Percentiles rank a stretch among this genome's conserved stretches.
These are phyloP conservation scores for Hedya salicella DNA, from an alignment of 2,888 invertebrate species.

Conservation along the genomic window DNA sequence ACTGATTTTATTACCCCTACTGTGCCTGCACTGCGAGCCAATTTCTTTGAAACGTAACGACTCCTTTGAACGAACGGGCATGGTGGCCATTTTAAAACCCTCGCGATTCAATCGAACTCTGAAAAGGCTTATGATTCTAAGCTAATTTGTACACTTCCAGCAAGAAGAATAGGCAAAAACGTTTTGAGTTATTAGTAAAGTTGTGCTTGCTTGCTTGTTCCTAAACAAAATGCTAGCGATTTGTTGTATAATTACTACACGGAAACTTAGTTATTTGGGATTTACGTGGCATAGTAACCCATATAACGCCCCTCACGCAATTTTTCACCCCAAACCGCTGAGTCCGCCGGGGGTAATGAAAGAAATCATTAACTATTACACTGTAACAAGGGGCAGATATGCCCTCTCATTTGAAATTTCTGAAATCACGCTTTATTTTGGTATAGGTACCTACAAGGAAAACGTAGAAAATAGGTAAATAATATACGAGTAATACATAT, in stretches of 20 bases:
- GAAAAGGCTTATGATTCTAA: constrained; percentile 45
- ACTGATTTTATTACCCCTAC: constrained; percentile 17
- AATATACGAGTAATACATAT: too few species aligned
- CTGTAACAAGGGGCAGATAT: constrained; percentile 33
- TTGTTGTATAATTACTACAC: constrained; percentile 16
- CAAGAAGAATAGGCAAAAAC: background rate
- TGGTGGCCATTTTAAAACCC: constrained; percentile 49
- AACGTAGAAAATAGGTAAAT: too few species aligned
- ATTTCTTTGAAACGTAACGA: constrained; percentile 60
- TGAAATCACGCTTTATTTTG: constrained; percentile 16
- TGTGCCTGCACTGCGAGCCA: constrained; percentile 43
- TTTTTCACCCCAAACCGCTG: constrained; percentile 29
- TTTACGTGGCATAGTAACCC: constrained; percentile 37
- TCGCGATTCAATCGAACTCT: constrained; percentile 51
- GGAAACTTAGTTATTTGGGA: constrained; percentile 5
- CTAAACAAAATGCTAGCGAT: constrained; percentile 1
- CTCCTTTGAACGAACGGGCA: constrained; percentile 58
- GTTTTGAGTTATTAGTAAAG: constrained; percentile 1
- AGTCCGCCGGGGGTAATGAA: constrained; percentile 41
- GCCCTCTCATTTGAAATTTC: constrained; percentile 24
- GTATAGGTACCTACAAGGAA: background rate
- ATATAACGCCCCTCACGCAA: constrained; percentile 38
- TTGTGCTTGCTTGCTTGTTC: background rate
- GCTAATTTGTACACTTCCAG: constrained; percentile 39
- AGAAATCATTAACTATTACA: constrained; percentile 41